phyloP scores from a whole-genome alignment of 2,797 vertebrate species.

The Acrocephalus scirpaceus region DNA sequence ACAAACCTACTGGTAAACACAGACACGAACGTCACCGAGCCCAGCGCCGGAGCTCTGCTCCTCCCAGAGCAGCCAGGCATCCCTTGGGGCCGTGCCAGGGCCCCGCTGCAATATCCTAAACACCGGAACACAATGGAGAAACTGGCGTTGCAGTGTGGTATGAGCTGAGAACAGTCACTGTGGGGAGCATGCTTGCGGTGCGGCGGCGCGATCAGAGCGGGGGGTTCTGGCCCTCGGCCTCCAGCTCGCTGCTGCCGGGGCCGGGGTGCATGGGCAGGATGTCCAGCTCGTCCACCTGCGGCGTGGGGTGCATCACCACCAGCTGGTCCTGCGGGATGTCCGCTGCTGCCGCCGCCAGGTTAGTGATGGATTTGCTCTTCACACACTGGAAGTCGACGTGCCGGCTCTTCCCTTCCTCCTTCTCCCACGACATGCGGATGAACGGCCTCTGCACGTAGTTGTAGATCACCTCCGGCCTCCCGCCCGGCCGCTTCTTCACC shows the following conservation, averaged over 20 bases:
- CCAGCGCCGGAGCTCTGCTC: conserved; percentile 51
- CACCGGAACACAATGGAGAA: conserved; percentile 71
- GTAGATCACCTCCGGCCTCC: conserved; percentile 95
- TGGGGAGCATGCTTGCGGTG: conserved; percentile 74
- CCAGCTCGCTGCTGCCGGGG: conserved; percentile 84
- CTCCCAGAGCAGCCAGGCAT: conserved; percentile 45
- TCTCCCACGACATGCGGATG: conserved; percentile 99
- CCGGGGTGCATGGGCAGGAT: conserved; percentile 89
- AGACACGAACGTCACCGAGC: conserved; percentile 72
- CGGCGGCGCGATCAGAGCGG: conserved; percentile 78
- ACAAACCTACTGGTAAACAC: conserved; percentile 79
- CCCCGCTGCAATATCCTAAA: conserved; percentile 71
- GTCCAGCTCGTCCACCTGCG: conserved; percentile 96
- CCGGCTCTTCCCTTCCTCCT: conserved; percentile 95
- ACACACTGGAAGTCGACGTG: conserved; percentile 98
- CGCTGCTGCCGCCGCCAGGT: conserved; percentile 90
- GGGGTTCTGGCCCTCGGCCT: conserved; percentile 89
- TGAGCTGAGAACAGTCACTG: conserved; percentile 59
- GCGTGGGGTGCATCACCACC: conserved; percentile 92
- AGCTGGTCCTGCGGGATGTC: conserved; percentile 97
- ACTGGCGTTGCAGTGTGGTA: conserved; percentile 69
- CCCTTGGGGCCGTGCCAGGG: conserved; percentile 67
- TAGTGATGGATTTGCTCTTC: conserved; percentile 97
- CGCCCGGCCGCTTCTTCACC: conserved; percentile 94
- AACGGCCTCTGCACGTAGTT: conserved; percentile 98